Evolutionary conservation across 2,888 invertebrate species (phyloP).

Genomic region (Gasteruption jaculator): DNA sequence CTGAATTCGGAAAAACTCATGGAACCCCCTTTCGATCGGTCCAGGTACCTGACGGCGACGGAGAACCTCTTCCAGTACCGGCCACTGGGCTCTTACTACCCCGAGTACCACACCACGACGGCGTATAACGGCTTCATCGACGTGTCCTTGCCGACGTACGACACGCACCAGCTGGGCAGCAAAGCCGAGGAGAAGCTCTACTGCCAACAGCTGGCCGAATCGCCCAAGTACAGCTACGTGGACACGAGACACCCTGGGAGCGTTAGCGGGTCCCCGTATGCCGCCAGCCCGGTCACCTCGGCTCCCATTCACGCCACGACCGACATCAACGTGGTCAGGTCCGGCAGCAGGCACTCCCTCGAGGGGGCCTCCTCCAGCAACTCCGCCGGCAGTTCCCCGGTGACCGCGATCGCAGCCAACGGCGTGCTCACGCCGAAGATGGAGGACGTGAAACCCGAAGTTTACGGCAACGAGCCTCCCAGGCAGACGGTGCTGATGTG

Average conservation of each 20-base stretch:
- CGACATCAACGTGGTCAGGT: conserved; percentile 35
- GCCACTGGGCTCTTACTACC: conserved; percentile 78
- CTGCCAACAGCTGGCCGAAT: conserved; percentile 58
- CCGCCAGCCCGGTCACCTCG: conserved; percentile 39
- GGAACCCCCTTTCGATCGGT: no score
- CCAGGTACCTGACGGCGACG: conserved; percentile 68
- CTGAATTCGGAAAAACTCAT: no score
- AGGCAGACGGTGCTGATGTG: conserved; percentile 93
- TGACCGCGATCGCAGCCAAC: conserved; percentile 54
- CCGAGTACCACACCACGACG: conserved; percentile 71
- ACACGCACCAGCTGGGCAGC: conserved; percentile 55
- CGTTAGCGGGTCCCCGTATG: conserved; percentile 43
- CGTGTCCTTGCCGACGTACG: conserved; percentile 66
- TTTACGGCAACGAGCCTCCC: conserved; percentile 60
- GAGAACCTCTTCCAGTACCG: conserved; percentile 90
- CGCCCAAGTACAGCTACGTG: conserved; percentile 54
- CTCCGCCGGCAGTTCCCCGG: conserved; percentile 63
- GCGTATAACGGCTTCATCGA: conserved; percentile 79
- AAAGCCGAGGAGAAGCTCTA: conserved; percentile 61
- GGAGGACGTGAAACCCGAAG: conserved; percentile 59
- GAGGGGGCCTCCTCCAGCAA: conserved; percentile 57
- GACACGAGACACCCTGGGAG: conserved; percentile 43
- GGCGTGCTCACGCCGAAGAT: conserved; percentile 60
- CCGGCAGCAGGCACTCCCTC: conserved; percentile 46
- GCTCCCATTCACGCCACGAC: conserved; percentile 22